Conservation (phyloP, 1,140 invertebrate species). For the Tenebrio molitor region DNA sequence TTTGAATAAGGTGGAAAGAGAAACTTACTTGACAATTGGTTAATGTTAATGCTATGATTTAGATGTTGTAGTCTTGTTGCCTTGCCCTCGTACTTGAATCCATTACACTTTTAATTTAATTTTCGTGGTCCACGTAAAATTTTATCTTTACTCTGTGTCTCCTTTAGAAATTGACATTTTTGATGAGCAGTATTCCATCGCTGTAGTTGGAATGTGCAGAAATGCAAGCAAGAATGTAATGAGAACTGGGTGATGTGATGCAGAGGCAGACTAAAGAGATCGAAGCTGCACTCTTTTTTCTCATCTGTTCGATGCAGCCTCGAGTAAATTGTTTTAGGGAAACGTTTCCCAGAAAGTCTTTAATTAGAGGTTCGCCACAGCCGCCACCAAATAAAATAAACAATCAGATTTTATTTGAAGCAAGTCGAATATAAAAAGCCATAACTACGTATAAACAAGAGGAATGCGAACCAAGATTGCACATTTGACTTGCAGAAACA, state of each 20-base stretch:
- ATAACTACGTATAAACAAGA: slow-evolving; percentile 25
- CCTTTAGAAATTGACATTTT: not conserved
- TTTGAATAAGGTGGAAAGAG: no score
- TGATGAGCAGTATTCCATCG: not conserved
- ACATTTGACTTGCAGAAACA: slow-evolving; percentile 45
- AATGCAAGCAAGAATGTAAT: slow-evolving; percentile 20
- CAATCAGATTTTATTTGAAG: slow-evolving; percentile 35
- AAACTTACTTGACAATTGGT: no score
- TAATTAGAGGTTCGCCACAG: slow-evolving; percentile 22
- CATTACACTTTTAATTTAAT: no score
- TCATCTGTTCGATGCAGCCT: slow-evolving; percentile 6
- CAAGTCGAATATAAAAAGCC: slow-evolving; percentile 33
- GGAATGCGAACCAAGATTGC: slow-evolving; percentile 24
- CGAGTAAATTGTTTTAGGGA: slow-evolving; percentile 19
- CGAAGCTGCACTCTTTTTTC: slow-evolving; percentile 11
- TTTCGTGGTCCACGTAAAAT: no score
- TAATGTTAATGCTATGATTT: no score
- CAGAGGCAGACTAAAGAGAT: slow-evolving; percentile 12
- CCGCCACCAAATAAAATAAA: slow-evolving; percentile 17
- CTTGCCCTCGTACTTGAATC: no score
- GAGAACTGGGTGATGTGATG: slow-evolving; percentile 27
- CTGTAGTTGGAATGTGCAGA: not conserved
- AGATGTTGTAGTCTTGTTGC: no score
- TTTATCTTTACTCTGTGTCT: no score
- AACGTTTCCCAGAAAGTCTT: slow-evolving; percentile 25